Conservation (phyloP, 2,113 vertebrate species). For the Prionailurus viverrinus region DNA sequence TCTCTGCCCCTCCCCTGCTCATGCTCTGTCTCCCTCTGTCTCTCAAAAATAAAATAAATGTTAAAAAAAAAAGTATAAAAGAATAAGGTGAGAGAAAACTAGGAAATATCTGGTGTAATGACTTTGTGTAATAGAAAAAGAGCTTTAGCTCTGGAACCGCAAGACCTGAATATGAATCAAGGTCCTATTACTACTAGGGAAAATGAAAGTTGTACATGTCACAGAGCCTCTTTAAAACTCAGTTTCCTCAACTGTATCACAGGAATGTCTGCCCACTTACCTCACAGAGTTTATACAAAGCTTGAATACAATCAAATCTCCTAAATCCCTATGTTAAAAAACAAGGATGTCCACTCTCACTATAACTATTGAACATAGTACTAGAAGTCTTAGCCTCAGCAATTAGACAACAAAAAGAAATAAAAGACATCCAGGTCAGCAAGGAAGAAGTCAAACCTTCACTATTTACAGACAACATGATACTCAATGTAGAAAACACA, state of each 20-base stretch:
- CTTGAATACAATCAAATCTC: not conserved
- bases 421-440: too few relatives aligned
- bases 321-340: not conserved
- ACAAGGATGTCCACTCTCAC: too few relatives aligned
- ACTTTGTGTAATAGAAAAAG: not conserved
- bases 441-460: too few relatives aligned
- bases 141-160: not conserved
- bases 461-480: too few relatives aligned
- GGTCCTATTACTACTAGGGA: not conserved
- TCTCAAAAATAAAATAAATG: too few relatives aligned
- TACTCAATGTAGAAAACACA: too few relatives aligned
- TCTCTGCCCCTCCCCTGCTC: too few relatives aligned
- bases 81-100: not conserved
- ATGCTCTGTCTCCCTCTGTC: too few relatives aligned
- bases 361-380: too few relatives aligned
- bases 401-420: too few relatives aligned
- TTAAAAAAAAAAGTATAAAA: not conserved
- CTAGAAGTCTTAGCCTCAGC: too few relatives aligned
- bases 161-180: not conserved
- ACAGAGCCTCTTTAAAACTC: not conserved
- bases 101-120: not conserved
- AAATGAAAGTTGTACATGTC: not conserved
- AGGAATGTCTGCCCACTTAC: not conserved
- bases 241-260: not conserved
- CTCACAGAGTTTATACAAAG: not conserved